Base-by-base conservation (phyloP, 2,113 vertebrate genomes). In the Ranitomeya imitator region DNA sequence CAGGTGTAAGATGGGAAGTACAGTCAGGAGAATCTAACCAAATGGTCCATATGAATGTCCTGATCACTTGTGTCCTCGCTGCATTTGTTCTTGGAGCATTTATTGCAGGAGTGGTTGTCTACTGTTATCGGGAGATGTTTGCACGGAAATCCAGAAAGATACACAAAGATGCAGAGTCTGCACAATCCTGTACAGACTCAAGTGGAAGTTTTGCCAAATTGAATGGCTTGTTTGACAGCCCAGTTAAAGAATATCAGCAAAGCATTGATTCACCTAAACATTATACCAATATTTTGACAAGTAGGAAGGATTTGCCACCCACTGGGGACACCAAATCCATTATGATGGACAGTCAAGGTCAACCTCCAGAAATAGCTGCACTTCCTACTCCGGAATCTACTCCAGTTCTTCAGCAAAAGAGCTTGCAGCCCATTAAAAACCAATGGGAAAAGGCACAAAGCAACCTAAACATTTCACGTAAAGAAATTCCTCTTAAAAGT, bases 41-140 rank as follows among this genome's bases (percentile, higher is more conserved):
- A 95, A 97, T 99, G 98, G 98, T 99, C 21, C 98, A 99, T 91
- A 97, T 99, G 97, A 99, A 99, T 90, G 98, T 99, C 92, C 96
- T 99, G 91, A 99, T 99, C 95, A 98, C 97, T 89, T 99, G 98
- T 88, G 98, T 99, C 90, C 97, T 99, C 86, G 98, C 96, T 0
- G 98, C 98, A 54, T 99, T 99, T 89, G 96, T 99, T 7, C 94
- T 98, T 93, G 98, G 98, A 60, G 98, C 98, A 0, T 97, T 98
- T 91, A 96, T 99, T 31, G 98, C 98, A 1, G 98, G 98, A 15
- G 95, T 99, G 90, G 96, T 97, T 0, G 98, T 99, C 9, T 99
- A 99, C 94, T 99, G 98, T 90, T 99, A 99, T 89, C 95, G 97
- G 23, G 98, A 99, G 83, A 90, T 97, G 16, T 97, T 97, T 90